A percentile compares a stretch with the other conserved stretches of the same genome.
These are phyloP conservation scores for Pasiphila rectangulata DNA, from an alignment of 2,888 invertebrate genomes.

Conservation along the genomic window DNA sequence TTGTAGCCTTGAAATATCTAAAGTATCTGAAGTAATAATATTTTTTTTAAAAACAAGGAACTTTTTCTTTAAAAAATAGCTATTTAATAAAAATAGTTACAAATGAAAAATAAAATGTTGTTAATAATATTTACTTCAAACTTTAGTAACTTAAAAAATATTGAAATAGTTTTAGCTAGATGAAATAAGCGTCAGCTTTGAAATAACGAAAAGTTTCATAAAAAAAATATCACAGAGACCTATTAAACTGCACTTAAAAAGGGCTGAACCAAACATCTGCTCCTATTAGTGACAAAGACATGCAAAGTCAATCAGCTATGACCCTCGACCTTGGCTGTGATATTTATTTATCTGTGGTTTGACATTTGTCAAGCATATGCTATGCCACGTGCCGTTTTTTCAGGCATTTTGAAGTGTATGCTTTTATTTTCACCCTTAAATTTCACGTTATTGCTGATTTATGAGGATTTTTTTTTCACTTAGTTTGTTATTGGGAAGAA, in stretches of 20 bases:
- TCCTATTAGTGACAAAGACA: slow-evolving; percentile 37
- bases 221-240: not conserved
- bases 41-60: not conserved
- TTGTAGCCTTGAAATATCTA: too few species aligned
- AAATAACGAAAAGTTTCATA: too few species aligned
- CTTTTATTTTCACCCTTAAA: too few species aligned
- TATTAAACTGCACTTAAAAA: not conserved
- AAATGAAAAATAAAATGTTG: too few species aligned
- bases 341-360: slow-evolving; percentile 12
- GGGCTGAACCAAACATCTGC: slow-evolving; percentile 20
- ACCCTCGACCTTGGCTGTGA: slow-evolving; percentile 19
- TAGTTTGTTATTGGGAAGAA: too few species aligned
- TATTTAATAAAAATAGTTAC: not conserved
- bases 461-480: too few species aligned
- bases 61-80: not conserved
- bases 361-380: slow-evolving; percentile 46
- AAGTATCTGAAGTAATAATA: too few species aligned
- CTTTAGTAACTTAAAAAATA: too few species aligned
- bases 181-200: too few species aligned
- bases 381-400: slow-evolving; percentile 49
- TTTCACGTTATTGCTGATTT: too few species aligned
- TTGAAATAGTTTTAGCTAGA: too few species aligned
- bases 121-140: too few species aligned
- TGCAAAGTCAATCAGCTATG: slow-evolving; percentile 56
- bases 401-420: not conserved